Evolutionary conservation across 1,140 invertebrate species (phyloP).

Genomic region (Doryteuthis pealeii): DNA sequence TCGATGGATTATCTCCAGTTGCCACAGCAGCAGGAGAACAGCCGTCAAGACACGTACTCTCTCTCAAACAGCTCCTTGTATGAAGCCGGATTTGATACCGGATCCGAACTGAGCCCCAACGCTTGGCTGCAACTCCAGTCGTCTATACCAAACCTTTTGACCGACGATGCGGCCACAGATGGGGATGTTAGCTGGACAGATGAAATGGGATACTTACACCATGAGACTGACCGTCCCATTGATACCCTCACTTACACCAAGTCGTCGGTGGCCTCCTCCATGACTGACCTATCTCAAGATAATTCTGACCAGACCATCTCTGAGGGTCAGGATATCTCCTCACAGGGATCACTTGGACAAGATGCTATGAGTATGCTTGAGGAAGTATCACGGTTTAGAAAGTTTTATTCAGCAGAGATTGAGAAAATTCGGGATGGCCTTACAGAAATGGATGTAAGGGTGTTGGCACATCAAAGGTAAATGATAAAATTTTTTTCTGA

Average conservation of each 20-base stretch:
- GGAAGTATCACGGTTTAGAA: background rate
- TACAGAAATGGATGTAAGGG: background rate
- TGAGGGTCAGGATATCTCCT: background rate
- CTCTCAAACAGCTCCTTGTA: background rate
- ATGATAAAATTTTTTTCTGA: too few species aligned
- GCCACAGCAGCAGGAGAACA: background rate
- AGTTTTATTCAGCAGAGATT: background rate
- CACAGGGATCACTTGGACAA: background rate
- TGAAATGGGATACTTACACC: too few species aligned
- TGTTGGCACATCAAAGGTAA: too few species aligned
- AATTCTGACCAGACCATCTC: background rate
- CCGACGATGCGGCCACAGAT: background rate
- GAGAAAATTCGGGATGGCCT: background rate
- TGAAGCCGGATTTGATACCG: too few species aligned
- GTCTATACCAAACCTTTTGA: background rate
- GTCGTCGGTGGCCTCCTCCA: background rate
- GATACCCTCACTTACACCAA: background rate
- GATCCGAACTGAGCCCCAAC: background rate
- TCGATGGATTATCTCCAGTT: background rate
- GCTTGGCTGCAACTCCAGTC: background rate
- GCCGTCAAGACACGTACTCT: background rate
- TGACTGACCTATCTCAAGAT: background rate
- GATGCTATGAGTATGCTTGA: background rate
- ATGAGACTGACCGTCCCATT: background rate
- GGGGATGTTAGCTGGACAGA: background rate